Evolutionary conservation across 2,888 invertebrate genomes (phyloP).

Genomic region (Smittia aterrima): DNA sequence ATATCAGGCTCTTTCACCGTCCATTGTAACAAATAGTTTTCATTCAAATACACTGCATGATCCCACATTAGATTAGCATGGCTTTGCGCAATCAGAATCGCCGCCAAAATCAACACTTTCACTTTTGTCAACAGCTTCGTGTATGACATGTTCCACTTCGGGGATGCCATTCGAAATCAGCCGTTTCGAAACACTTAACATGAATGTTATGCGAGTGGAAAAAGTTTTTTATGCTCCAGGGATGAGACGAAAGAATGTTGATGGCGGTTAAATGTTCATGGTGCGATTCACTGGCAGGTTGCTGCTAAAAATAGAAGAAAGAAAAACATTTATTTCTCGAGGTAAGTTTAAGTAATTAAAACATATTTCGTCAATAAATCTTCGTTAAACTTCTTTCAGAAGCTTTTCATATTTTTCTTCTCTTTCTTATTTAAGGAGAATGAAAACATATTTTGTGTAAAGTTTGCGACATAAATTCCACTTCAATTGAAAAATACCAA

Average conservation of each 20-base stretch:
- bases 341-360: neutral
- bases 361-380: neutral
- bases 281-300: too few species aligned
- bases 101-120: neutral
- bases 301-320: neutral
- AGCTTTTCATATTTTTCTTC: neutral
- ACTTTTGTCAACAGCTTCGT: neutral
- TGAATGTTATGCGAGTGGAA: too few species aligned
- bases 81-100: neutral
- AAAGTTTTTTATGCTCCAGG: too few species aligned
- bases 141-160: slow-evolving; percentile 3
- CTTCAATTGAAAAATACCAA: slow-evolving; percentile 6
- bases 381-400: neutral
- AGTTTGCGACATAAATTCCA: slow-evolving; percentile 2
- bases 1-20: slow-evolving; percentile 71
- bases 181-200: too few species aligned
- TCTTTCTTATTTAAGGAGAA: neutral
- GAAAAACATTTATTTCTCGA: too few species aligned
- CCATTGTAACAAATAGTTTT: slow-evolving; percentile 67
- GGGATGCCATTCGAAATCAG: neutral
- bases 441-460: neutral
- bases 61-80: slow-evolving; percentile 51
- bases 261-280: too few species aligned
- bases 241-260: too few species aligned
- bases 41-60: slow-evolving; percentile 59